Percentiles rank a stretch among this genome's conserved stretches.
Conservation (phyloP, 2,113 vertebrate genomes). For the Daphoenositta chrysoptera region DNA sequence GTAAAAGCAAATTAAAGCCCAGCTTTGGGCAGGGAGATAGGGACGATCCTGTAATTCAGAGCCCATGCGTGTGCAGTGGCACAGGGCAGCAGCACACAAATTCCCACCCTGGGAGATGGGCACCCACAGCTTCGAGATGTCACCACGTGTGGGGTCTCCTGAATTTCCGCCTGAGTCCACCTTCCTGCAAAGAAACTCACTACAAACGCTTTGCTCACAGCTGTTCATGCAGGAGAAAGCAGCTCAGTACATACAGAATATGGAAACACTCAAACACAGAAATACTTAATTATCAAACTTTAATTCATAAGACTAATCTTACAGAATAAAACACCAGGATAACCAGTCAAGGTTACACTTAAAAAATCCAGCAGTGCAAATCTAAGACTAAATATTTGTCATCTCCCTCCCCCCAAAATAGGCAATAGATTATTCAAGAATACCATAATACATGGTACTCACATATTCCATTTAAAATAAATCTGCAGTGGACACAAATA, state of each 20-base stretch:
- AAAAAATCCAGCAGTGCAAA: conserved; percentile 73
- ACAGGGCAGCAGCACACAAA: neutral
- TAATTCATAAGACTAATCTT: conserved; percentile 77
- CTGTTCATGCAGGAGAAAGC: neutral
- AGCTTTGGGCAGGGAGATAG: neutral
- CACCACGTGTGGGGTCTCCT: rapidly evolving
- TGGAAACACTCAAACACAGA: neutral
- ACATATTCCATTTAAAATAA: conserved; percentile 60
- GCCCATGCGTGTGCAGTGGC: rapidly evolving
- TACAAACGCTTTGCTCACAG: neutral
- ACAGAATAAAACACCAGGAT: conserved; percentile 75
- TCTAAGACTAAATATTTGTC: conserved; percentile 73
- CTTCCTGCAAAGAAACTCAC: neutral
- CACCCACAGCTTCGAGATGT: rapidly evolving
- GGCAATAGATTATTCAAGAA: conserved; percentile 68
- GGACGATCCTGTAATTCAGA: neutral
- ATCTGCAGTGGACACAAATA: conserved; percentile 52
- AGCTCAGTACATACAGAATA: neutral
- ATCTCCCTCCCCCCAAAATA: conserved; percentile 56
- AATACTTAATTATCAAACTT: conserved; percentile 76
- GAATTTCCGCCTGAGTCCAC: neutral
- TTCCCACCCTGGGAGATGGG: neutral
- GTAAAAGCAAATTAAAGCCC: neutral
- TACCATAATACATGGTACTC: conserved; percentile 64
- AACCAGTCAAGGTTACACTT: conserved; percentile 75